Evolutionary conservation across 2,888 invertebrate genomes (phyloP).

Genomic region (Hirtodrosophila alboralis): DNA sequence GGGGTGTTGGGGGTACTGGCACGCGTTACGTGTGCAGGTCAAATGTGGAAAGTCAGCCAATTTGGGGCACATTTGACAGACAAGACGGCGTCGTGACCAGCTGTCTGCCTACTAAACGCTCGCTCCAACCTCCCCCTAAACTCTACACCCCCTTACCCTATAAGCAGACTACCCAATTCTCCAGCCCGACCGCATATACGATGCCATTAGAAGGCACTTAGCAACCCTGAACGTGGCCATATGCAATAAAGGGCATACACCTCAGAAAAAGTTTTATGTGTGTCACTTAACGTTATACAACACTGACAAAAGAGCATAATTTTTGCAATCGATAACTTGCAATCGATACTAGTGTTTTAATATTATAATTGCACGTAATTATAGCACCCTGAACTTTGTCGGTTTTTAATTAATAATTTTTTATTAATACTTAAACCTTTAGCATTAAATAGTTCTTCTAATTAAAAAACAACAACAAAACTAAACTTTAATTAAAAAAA

Average conservation of each 20-base stretch:
- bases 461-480: no score
- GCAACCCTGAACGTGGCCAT: constrained; percentile 24
- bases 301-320: no score
- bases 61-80: constrained; percentile 74
- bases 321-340: no score
- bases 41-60: constrained; percentile 78
- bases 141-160: not conserved
- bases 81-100: constrained; percentile 57
- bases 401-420: no score
- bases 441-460: no score
- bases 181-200: constrained; percentile 2
- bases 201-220: constrained; percentile 31
- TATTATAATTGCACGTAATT: no score
- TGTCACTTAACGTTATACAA: not conserved
- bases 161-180: not conserved
- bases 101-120: constrained; percentile 37
- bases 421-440: no score
- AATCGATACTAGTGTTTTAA: no score
- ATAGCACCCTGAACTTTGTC: no score
- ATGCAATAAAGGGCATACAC: constrained; percentile 5
- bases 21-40: constrained; percentile 76
- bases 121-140: constrained; percentile 1
- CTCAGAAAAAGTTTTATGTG: not conserved
- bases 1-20: no score
- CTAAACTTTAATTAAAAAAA: no score